Evolutionary conservation across 2,797 vertebrate species (phyloP).

Genomic region (Gymnocypris eckloni): DNA sequence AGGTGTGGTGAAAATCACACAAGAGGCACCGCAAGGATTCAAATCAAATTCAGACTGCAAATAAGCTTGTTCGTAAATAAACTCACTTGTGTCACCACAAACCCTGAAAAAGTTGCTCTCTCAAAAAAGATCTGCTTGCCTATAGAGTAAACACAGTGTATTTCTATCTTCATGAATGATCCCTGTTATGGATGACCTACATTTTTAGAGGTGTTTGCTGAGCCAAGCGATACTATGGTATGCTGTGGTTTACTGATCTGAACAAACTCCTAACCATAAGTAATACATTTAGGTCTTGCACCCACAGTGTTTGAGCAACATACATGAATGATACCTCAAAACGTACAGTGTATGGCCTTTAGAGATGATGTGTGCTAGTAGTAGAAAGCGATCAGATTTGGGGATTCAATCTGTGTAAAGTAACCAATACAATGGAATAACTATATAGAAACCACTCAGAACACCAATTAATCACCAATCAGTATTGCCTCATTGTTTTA

Average conservation of each 20-base stretch:
- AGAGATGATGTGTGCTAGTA: background rate
- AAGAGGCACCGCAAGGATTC: constrained; percentile 13
- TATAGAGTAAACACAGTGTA: constrained; percentile 24
- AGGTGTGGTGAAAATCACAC: constrained; percentile 9
- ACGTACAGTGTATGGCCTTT: background rate
- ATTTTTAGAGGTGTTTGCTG: constrained; percentile 26
- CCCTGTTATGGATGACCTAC: background rate
- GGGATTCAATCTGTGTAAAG: background rate
- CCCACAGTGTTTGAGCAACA: background rate
- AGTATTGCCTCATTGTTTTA: too few relatives aligned
- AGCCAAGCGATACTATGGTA: background rate
- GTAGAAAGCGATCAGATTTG: background rate
- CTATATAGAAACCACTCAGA: background rate
- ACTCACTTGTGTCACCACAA: constrained; percentile 20
- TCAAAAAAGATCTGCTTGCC: background rate
- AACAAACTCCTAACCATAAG: background rate
- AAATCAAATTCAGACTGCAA: constrained; percentile 17
- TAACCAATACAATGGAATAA: background rate
- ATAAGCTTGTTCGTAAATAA: constrained; percentile 23
- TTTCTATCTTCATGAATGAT: constrained; percentile 25
- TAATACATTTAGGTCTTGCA: constrained; percentile 1
- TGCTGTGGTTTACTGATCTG: background rate
- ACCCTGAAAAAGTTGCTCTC: background rate
- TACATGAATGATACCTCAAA: background rate
- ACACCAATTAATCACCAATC: background rate